Evolutionary conservation across 2,888 invertebrate genomes (phyloP), one percentile per base, ranked within the genome.

Genomic region (Bellardia pandia): DNA sequence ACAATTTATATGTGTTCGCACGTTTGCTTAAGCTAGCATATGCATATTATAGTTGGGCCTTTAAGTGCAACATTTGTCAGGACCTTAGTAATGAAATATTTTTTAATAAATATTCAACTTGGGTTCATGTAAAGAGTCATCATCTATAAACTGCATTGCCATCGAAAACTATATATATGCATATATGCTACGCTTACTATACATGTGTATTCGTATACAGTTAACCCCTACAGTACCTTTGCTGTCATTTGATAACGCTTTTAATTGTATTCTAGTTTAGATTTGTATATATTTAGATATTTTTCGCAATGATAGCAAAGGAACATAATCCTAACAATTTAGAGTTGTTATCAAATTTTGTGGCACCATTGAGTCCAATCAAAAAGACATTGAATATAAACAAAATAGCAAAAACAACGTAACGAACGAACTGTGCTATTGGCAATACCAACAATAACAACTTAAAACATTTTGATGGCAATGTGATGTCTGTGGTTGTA

Each of bases 281-380:
- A 64, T 68, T 42, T 66, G 56, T 80, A 76, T 48, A 84, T 80
- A 11, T 42, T 42, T 42, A 42, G 11, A 42, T 45, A 3, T 68
- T 74, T 7, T 11, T 66, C 71, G 66, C 77, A 83, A 82, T 82
- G 78, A 78, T 75, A 64, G 30, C 58, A 64, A 37, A 53, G 5
- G 14, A 37, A 56, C 8, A 81, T 14, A 48, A 48, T 8, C 64
- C 58, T 72, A 40, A 23, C 1, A 48, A 16, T 53, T 37, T 62
- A 75, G 58, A 69, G 68, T 62, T 81, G 78, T 85, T 85, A 85
- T 85, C 81, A 87, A 87, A 82, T 87, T 81, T 87, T 87, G 87
- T 85, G 87, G 85, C 85, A 82, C 87, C 87, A 82, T 75, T 85
- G 85, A 82, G 87, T 85, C 87, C 81, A 82, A 87, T 87, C 81